A percentile compares a stretch with the other conserved stretches of the same genome.
These are phyloP conservation scores for Volucella inflata DNA, from an alignment of 2,888 invertebrate genomes.

Conservation along the genomic window DNA sequence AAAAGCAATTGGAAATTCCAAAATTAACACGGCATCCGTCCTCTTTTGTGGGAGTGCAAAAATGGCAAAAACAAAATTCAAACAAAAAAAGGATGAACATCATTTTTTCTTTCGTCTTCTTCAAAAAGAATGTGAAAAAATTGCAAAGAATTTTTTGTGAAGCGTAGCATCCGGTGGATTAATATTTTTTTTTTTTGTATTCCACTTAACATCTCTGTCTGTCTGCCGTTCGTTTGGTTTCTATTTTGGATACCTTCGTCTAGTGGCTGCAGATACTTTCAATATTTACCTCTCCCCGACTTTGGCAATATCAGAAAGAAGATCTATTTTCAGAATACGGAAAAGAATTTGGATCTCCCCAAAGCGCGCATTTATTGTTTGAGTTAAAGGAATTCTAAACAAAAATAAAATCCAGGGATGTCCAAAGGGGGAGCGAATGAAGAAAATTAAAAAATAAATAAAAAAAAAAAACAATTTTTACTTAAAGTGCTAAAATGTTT, in stretches of 20 bases:
- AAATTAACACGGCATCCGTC: constrained; percentile 59
- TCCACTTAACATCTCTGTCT: constrained; percentile 35
- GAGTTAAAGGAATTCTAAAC: constrained; percentile 28
- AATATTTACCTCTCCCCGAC: constrained; percentile 53
- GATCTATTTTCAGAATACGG: constrained; percentile 63
- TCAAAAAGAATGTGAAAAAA: constrained; percentile 9
- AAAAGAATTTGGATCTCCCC: constrained; percentile 59
- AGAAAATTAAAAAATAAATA: neutral
- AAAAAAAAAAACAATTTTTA: constrained; percentile 11
- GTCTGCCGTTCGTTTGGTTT: constrained; percentile 61
- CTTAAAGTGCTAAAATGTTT: constrained; percentile 30
- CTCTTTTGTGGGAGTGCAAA: constrained; percentile 67
- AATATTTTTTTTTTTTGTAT: constrained; percentile 28
- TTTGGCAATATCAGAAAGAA: neutral
- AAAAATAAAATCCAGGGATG: constrained; percentile 3
- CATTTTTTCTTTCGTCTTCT: neutral
- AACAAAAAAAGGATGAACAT: constrained; percentile 7
- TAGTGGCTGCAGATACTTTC: constrained; percentile 36
- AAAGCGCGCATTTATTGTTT: constrained; percentile 45
- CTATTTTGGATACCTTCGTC: constrained; percentile 50
- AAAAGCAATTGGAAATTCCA: constrained; percentile 69
- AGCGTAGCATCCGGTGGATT: constrained; percentile 73
- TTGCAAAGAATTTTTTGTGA: constrained; percentile 69
- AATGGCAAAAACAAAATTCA: constrained; percentile 19
- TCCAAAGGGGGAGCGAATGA: neutral